A percentile compares a stretch with the other conserved stretches of the same genome.
Evolutionary conservation across 2,113 vertebrate species (phyloP).

Genomic region (Melospiza georgiana): DNA sequence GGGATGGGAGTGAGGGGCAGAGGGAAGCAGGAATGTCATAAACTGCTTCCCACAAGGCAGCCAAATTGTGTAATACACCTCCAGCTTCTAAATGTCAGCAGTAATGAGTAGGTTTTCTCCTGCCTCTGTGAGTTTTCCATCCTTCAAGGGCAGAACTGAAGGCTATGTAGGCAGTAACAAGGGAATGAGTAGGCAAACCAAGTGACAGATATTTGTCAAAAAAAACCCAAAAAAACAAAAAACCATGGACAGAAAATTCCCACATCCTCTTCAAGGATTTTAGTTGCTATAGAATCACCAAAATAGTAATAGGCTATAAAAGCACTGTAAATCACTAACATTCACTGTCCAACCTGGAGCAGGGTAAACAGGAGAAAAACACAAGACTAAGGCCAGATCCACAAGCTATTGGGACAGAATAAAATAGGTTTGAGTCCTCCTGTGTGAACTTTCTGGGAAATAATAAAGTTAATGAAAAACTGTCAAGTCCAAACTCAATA

Average conservation of each 20-base stretch:
- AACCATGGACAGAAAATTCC: background rate
- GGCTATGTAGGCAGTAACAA: background rate
- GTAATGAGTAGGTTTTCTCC: background rate
- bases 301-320: background rate
- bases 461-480: conserved; percentile 26
- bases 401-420: background rate
- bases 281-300: conserved; percentile 17
- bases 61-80: background rate
- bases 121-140: background rate
- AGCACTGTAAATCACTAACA: background rate
- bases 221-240: background rate
- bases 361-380: background rate
- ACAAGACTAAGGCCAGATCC: background rate
- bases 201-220: conserved; percentile 47
- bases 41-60: background rate
- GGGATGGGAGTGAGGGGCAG: background rate
- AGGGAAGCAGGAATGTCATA: background rate
- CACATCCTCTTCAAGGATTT: background rate
- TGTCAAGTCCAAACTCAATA: background rate
- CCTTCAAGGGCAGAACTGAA: conserved; percentile 5
- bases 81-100: conserved; percentile 37
- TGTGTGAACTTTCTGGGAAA: conserved; percentile 9
- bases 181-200: conserved; percentile 44
- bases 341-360: background rate
- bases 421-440: background rate